Evolutionary conservation across 2,888 invertebrate species (phyloP).

Genomic region (Sesamia inferens): DNA sequence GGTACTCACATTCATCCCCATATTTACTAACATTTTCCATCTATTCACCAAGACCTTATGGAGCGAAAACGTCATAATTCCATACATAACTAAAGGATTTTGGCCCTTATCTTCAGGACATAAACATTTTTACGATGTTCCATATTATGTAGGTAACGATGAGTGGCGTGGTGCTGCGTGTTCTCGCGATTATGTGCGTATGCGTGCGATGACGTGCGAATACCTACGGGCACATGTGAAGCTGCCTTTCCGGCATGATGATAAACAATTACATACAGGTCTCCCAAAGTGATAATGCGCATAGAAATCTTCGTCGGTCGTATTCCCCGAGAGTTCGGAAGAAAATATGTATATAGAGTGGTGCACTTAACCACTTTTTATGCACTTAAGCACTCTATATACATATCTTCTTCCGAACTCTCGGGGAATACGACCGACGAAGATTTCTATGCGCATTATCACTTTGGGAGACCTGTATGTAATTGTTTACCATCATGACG

Average conservation of each 20-base stretch:
- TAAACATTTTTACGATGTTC: conserved; percentile 57
- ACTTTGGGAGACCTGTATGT: no score
- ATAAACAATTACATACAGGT: conserved; percentile 3
- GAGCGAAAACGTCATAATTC: conserved; percentile 28
- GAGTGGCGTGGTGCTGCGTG: conserved; percentile 41
- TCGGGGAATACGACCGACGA: no score
- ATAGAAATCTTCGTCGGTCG: no score
- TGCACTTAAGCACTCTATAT: no score
- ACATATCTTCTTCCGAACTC: no score
- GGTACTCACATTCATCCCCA: background rate
- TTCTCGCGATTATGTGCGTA: conserved; percentile 9
- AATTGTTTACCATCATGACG: no score
- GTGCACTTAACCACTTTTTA: no score
- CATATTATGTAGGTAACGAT: conserved; percentile 54
- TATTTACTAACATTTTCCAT: conserved; percentile 8
- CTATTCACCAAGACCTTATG: background rate
- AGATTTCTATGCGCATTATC: no score
- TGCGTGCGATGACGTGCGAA: conserved; percentile 23
- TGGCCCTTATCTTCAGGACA: conserved; percentile 36
- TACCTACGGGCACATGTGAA: conserved; percentile 19
- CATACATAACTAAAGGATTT: conserved; percentile 34
- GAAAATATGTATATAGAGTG: no score
- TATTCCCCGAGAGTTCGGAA: no score
- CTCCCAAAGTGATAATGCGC: no score
- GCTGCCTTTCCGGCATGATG: conserved; percentile 3